These are phyloP conservation scores for Avahi laniger DNA, from an alignment of 2,797 vertebrate genomes.

Conservation along the genomic window DNA sequence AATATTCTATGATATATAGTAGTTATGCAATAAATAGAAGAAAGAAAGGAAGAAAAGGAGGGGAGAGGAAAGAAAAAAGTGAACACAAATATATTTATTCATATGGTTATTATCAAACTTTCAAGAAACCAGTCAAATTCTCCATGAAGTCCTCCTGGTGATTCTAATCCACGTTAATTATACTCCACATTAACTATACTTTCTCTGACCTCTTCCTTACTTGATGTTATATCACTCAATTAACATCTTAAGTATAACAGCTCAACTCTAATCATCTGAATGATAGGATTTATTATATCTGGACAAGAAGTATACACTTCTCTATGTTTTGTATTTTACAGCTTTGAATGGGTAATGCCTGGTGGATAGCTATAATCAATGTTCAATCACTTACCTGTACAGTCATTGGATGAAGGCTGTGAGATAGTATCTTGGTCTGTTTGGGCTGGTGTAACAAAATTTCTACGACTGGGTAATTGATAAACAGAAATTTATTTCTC, in stretches of 20 bases:
- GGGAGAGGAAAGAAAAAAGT: neutral
- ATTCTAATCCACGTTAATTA: neutral
- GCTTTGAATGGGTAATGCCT: neutral
- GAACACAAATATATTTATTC: neutral
- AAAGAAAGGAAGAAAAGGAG: neutral
- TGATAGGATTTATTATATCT: neutral
- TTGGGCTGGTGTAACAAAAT: no score
- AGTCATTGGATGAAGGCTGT: neutral
- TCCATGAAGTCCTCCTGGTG: neutral
- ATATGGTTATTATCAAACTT: neutral
- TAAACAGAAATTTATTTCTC: neutral
- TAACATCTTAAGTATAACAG: neutral
- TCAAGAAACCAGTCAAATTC: neutral
- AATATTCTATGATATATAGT: neutral
- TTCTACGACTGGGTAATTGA: neutral
- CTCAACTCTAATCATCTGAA: neutral
- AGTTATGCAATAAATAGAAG: neutral
- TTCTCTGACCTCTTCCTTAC: neutral
- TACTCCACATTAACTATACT: neutral
- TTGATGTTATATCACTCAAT: neutral
- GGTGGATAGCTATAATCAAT: neutral
- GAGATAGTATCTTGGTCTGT: neutral
- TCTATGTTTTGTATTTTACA: neutral
- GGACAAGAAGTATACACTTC: neutral
- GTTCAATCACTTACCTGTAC: neutral